These are phyloP conservation scores for Adineta ricciae DNA, from an alignment of 2,888 invertebrate species.

Conservation along the genomic window DNA sequence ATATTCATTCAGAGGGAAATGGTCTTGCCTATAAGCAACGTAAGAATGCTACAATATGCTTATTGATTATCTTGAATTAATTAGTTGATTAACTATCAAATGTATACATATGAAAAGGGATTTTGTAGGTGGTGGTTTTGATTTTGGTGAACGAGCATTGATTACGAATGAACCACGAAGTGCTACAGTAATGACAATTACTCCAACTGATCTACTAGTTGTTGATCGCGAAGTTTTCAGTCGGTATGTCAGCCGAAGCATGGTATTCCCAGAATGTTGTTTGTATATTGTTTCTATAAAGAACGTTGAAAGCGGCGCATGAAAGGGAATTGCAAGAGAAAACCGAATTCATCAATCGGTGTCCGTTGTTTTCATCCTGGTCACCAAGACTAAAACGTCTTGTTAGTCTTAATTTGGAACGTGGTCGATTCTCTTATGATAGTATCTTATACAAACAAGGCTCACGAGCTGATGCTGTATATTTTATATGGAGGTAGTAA, in stretches of 20 bases:
- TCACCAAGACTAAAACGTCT: conserved; percentile 46
- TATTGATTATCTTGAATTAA: conserved; percentile 37
- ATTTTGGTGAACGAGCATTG: conserved; percentile 49
- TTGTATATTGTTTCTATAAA: neutral
- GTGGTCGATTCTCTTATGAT: conserved; percentile 43
- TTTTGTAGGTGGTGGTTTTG: conserved; percentile 42
- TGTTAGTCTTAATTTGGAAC: conserved; percentile 47
- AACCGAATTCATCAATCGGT: conserved; percentile 42
- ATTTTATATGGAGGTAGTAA: conserved; percentile 46
- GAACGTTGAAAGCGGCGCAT: conserved; percentile 38
- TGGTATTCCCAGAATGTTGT: neutral
- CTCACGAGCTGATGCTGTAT: conserved; percentile 42
- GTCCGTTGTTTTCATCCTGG: conserved; percentile 44
- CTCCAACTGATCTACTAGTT: conserved; percentile 44
- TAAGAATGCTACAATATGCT: neutral
- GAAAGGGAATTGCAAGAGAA: conserved; percentile 46
- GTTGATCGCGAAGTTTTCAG: conserved; percentile 46
- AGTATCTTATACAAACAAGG: conserved; percentile 43
- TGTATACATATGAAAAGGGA: too few species aligned
- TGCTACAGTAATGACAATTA: conserved; percentile 45
- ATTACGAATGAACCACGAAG: conserved; percentile 45
- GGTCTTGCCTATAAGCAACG: neutral
- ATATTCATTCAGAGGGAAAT: neutral
- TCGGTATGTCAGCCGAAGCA: conserved; percentile 39
- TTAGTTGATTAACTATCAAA: too few species aligned